Evolutionary conservation across 2,113 vertebrate species (phyloP), one percentile per base, ranked within the genome.

Genomic region (Euleptes europaea): DNA sequence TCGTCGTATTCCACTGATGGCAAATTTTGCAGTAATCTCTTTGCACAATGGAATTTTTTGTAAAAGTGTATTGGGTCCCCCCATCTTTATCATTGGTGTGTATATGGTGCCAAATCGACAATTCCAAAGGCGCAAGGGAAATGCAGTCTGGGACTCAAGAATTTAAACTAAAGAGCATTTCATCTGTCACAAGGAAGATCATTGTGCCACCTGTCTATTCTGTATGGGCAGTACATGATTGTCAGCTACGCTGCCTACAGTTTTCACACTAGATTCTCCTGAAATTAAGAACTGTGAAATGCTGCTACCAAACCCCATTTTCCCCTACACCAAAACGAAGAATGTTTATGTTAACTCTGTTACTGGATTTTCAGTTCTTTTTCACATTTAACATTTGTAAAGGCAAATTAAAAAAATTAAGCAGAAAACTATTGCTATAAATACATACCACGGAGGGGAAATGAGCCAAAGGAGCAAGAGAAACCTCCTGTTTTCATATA

Each of bases 401-500:
- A 74, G 17, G 57, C 57, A 65, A 23, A 65, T 49, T 33, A 65
- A 63, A 63, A 44, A 76, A 40, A 71, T 71, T 31, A 15, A 11
- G 21, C 42, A 54, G 26, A 15, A 33, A 69, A 69, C 5, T 28
- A 26, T 77, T 26, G 60, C 23, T 12, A 17, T 31, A 11, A 84
- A 42, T 12, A 63, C 54, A 63, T 86, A 78, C 26, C 72, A 6
- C 76, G 80, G 10, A 28, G 82, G 8, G 83, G 66, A 72, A 82
- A 38, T 92, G 75, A 77, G 69, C 51, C 23, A 60, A 60, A 60
- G 2, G 26, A 63, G 26, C 21, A 6, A 28, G 60, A 28, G 60
- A 28, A 63, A 63, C 13, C 60, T 71, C 75, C 79, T 35, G 88
- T 35, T 84, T 93, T 91, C 88, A 84, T 33, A 5, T 89, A 54